Conservation (phyloP, 2,888 invertebrate species). For the Parnassius glacialis region DNA sequence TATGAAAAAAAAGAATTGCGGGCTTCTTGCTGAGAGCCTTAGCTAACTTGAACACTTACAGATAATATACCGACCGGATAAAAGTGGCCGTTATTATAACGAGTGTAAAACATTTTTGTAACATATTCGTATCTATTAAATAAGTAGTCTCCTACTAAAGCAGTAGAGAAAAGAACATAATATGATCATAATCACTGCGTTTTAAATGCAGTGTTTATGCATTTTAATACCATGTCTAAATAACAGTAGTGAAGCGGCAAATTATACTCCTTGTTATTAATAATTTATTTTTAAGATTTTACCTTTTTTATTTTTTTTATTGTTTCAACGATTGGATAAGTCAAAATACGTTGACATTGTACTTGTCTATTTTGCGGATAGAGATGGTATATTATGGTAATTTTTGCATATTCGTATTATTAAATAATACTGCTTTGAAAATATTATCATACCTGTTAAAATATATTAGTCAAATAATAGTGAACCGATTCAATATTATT, state of each 20-base stretch:
- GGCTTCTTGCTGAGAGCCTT: neutral
- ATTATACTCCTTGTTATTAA: conserved; percentile 4
- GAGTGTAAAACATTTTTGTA: too few relatives aligned
- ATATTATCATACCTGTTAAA: too few relatives aligned
- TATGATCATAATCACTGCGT: too few relatives aligned
- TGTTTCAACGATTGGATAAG: neutral
- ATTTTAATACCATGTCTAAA: neutral
- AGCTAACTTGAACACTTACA: conserved; percentile 2
- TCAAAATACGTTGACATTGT: conserved; percentile 20
- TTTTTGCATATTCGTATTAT: too few relatives aligned
- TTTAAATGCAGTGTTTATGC: neutral
- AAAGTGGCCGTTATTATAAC: neutral
- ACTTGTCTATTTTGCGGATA: neutral
- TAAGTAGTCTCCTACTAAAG: too few relatives aligned
- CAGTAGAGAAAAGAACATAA: too few relatives aligned
- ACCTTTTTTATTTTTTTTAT: too few relatives aligned
- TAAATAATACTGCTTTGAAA: too few relatives aligned
- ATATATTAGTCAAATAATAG: too few relatives aligned
- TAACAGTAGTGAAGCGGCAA: neutral
- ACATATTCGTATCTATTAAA: too few relatives aligned
- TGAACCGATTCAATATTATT: too few relatives aligned
- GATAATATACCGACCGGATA: conserved; percentile 1
- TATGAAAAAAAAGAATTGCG: neutral
- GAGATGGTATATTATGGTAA: too few relatives aligned
- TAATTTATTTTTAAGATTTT: conserved; percentile 2